phyloP scores from a whole-genome alignment of 2,888 invertebrate species.

The Ochropacha duplaris region DNA sequence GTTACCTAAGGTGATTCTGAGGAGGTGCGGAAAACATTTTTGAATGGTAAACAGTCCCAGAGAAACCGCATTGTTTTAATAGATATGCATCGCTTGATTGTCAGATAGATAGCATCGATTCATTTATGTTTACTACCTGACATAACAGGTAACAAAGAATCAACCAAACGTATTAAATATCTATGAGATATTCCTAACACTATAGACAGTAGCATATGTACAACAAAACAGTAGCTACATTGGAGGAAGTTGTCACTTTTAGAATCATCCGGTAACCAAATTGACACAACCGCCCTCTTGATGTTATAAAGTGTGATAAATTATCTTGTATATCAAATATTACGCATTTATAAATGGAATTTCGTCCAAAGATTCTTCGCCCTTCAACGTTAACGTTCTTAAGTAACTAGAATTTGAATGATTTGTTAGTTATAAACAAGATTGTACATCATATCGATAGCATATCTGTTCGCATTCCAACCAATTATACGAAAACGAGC shows the following conservation, averaged over 20 bases:
- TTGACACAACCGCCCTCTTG: constrained; percentile 49
- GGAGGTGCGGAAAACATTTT: constrained; percentile 16
- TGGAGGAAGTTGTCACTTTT: constrained; percentile 66
- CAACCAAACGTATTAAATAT: not conserved
- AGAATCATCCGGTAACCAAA: constrained; percentile 58
- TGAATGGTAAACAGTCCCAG: constrained; percentile 33
- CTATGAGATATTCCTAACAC: not conserved
- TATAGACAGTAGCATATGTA: constrained; percentile 4
- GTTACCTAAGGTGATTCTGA: constrained; percentile 21
- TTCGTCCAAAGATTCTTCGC: not conserved
- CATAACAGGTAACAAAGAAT: not conserved
- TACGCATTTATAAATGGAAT: not conserved
- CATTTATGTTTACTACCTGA: constrained; percentile 22
- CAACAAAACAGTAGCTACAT: constrained; percentile 21
- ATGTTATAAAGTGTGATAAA: constrained; percentile 22
- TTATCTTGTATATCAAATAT: constrained; percentile 4
- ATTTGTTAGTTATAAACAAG: constrained; percentile 29
- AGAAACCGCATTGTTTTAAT: constrained; percentile 45
- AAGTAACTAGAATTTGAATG: constrained; percentile 17
- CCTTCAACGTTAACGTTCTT: constrained; percentile 8
- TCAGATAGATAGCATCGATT: constrained; percentile 29
- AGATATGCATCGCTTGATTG: constrained; percentile 20
- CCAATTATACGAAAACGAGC: constrained; percentile 51
- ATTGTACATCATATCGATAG: constrained; percentile 34
- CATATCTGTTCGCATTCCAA: constrained; percentile 54